Evolutionary conservation across 2,888 invertebrate species (phyloP), one percentile per base, ranked within the genome.

Genomic region (Cantharis lateralis): DNA sequence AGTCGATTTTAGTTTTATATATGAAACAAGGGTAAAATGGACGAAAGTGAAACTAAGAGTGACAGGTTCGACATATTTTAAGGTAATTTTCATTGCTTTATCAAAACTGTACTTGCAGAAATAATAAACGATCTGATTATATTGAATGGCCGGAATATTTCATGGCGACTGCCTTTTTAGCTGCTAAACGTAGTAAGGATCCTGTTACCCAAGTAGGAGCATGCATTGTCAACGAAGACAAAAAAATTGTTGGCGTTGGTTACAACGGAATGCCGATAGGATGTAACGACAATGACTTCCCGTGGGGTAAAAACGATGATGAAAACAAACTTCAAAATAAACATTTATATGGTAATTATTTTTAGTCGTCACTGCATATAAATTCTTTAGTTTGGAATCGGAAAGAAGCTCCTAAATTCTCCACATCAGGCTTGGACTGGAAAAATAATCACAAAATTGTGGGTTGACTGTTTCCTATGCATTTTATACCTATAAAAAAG

Each of bases 181-280:
- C 97, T 1, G 95, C 98, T 0, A 95, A 96, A 89, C 90, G 98
- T 74, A 98, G 98, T 86, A 99, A 99, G 89, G 99, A 99, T 89
- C 98, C 98, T 0, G 90, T 89, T 72, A 94, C 95, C 3, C 98
- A 98, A 91, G 98, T 98, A 15, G 99, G 99, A 4, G 98, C 98
- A 7, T 98, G 98, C 85, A 95, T 99, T 83, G 97, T 98, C 0
- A 96, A 97, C 85, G 87, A 91, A 28, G 93, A 95, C 0, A 96
- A 96, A 66, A 94, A 93, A 87, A 95, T 99, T 84, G 95, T 99
- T 68, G 96, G 96, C 18, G 91, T 97, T 78, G 99, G 99, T 78
- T 99, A 99, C 86, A 99, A 99, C 91, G 98, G 99, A 1, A 96
- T 99, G 94, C 99, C 99, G 0, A 91, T 89, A 76, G 96, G 96